These are phyloP conservation scores for Vanacampus margaritifer DNA, from an alignment of 2,113 vertebrate species.

Conservation along the genomic window DNA sequence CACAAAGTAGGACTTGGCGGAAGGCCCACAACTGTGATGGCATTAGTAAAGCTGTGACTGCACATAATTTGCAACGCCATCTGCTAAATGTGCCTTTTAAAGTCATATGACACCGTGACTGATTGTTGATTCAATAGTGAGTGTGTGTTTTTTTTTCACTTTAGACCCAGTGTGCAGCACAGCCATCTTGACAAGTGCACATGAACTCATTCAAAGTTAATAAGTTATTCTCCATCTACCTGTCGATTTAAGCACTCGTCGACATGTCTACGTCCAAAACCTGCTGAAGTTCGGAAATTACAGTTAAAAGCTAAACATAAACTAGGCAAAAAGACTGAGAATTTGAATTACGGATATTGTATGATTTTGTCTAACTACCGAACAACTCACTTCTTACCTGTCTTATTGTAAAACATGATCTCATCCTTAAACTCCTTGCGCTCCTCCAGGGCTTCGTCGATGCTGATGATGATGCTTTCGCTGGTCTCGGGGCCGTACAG, in stretches of 20 bases:
- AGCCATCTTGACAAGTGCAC: not conserved
- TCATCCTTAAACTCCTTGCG: slow-evolving; percentile 96
- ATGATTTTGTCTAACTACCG: too few relatives aligned
- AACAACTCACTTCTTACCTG: slow-evolving; percentile 42
- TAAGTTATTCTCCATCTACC: not conserved
- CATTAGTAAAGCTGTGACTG: slow-evolving; percentile 19
- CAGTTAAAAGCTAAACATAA: too few relatives aligned
- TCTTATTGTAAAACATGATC: slow-evolving; percentile 95
- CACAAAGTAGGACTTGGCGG: slow-evolving; percentile 32
- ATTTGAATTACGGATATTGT: too few relatives aligned
- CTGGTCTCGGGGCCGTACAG: slow-evolving; percentile 90
- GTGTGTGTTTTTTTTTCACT: not conserved
- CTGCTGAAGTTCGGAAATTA: too few relatives aligned
- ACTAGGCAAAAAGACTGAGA: too few relatives aligned
- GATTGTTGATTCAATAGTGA: not conserved
- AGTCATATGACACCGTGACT: not conserved
- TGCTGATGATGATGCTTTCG: slow-evolving; percentile 87
- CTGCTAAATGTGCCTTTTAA: slow-evolving; percentile 23
- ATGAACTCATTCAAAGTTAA: not conserved
- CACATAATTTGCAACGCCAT: slow-evolving; percentile 20
- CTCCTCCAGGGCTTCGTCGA: slow-evolving; percentile 89
- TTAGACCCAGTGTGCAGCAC: not conserved
- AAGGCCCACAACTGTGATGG: slow-evolving; percentile 31
- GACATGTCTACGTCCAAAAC: not conserved
- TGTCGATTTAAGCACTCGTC: not conserved